Conservation (phyloP, 2,113 vertebrate species). For the Clarias batrachus region DNA sequence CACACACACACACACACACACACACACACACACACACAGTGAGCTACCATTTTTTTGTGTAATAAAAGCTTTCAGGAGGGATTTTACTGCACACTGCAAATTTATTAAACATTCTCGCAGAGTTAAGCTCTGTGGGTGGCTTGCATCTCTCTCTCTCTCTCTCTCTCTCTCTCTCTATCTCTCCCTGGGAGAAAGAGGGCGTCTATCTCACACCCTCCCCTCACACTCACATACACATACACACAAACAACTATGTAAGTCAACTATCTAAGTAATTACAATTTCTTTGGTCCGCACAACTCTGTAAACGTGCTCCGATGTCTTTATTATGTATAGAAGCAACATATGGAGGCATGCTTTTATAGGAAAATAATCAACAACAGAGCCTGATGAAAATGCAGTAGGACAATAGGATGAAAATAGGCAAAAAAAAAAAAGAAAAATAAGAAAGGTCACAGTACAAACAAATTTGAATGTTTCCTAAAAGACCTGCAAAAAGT, state of each 20-base stretch:
- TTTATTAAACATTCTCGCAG: constrained; percentile 70
- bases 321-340: background rate
- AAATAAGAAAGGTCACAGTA: background rate
- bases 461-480: too few relatives aligned
- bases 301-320: background rate
- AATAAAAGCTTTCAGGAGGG: constrained; percentile 16
- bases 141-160: constrained; percentile 36
- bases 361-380: background rate
- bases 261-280: background rate
- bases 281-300: background rate
- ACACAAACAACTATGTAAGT: constrained; percentile 34
- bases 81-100: constrained; percentile 55
- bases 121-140: constrained; percentile 67
- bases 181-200: background rate
- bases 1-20: background rate
- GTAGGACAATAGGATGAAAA: background rate
- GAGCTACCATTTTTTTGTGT: background rate
- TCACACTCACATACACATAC: constrained; percentile 65
- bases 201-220: constrained; percentile 27
- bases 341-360: background rate
- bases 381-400: background rate
- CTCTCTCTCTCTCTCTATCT: background rate
- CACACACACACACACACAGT: constrained; percentile 1
- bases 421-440: background rate
- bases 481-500: too few relatives aligned